phyloP scores from a whole-genome alignment of 2,888 invertebrate genomes.

The Labia minor region DNA sequence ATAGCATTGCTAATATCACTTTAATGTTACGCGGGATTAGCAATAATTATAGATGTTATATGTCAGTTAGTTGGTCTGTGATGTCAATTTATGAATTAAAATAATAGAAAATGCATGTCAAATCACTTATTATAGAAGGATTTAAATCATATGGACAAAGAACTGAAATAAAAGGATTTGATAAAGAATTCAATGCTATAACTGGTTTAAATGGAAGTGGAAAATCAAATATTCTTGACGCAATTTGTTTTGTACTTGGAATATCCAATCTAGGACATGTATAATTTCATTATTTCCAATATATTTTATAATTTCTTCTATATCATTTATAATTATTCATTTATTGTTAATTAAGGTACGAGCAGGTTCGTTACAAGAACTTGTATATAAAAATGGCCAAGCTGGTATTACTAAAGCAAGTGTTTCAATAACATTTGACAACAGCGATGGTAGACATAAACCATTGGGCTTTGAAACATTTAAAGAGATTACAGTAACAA shows the following conservation, averaged over 20 bases:
- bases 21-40: too few species aligned
- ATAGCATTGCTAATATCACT: too few species aligned
- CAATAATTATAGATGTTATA: too few species aligned
- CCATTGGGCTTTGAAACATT: constrained; percentile 87
- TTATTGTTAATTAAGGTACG: constrained; percentile 79
- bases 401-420: constrained; percentile 91
- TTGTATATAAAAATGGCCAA: constrained; percentile 97
- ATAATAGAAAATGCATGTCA: constrained; percentile 69
- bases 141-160: constrained; percentile 95
- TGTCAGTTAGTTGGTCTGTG: too few species aligned
- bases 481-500: constrained; percentile 82
- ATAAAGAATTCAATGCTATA: constrained; percentile 92
- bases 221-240: constrained; percentile 93
- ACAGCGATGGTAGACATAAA: constrained; percentile 63
- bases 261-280: constrained; percentile 86
- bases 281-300: constrained; percentile 35
- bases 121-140: constrained; percentile 85
- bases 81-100: too few species aligned
- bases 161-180: constrained; percentile 85
- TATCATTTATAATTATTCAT: constrained; percentile 3
- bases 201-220: constrained; percentile 97
- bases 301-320: not conserved
- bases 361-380: constrained; percentile 78
- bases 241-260: constrained; percentile 95
- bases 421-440: constrained; percentile 93